Base-by-base conservation (phyloP, 2,888 invertebrate genomes). In the Dasysyrphus tricinctus region DNA sequence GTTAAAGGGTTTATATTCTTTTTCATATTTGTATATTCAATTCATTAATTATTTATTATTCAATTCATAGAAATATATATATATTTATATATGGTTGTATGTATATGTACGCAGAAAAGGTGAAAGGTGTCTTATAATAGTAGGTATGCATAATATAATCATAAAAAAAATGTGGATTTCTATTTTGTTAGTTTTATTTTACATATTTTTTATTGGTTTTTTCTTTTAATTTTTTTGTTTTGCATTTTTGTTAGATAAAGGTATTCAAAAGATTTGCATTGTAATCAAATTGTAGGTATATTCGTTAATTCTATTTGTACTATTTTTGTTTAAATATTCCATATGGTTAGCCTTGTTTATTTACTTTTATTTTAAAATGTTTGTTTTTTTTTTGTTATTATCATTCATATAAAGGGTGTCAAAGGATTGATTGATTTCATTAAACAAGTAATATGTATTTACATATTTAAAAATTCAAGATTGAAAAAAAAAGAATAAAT, bases 301-400 rank as follows among this genome's bases (percentile, higher is more conserved):
- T 83, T 78, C 69, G 77, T 85, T 81, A 85, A 81, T 85, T 85
- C 80, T 85, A 85, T 85, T 85, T 85, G 81, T 81, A 81, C 81
- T 81, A 73, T 81, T 81, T 65, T 56, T 63, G 37, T 75, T 51
- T 75, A 34, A 74, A 77, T 73, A 76, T 84, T 83, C 56, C 84
- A 80, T 76, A 80, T 80, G 59, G 59, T 57, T 79, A 79, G 70
- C 75, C 63, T 84, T 72, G 61, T 80, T 57, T 61, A 12, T 44
- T 34, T 67, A 47, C 16, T 37, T 37, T 65, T 61, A 19, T 56
- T 29, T 12, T 76, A 56, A 57, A 14, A 5, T 16, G 29, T 59
- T 63, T 57, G 34, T 47, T 32, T 16, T 29, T 39, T 14, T 70
- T 29, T 51, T 47, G 3, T 61, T 37, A 14, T 70, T 69, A 51